Conservation (phyloP, 2,797 vertebrate species). For the Pelochelys cantorii region DNA sequence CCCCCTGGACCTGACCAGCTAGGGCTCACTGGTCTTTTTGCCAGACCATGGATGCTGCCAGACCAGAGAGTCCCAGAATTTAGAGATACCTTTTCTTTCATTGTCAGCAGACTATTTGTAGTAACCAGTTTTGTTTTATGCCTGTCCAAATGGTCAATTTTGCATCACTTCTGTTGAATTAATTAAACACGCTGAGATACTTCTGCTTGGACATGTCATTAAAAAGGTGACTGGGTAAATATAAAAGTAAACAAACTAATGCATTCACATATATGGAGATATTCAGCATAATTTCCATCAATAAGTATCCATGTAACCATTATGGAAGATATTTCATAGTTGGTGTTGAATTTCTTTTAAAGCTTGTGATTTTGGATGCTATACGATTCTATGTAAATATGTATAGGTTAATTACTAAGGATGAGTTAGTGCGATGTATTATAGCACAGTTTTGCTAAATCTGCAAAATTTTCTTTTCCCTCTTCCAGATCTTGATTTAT, state of each 20-base stretch:
- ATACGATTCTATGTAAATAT: background rate
- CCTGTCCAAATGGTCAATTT: background rate
- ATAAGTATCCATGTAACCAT: background rate
- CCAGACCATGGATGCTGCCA: no score
- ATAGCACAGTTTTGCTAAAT: background rate
- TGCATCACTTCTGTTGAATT: background rate
- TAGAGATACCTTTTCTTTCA: background rate
- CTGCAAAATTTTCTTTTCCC: background rate
- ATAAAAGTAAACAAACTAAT: background rate
- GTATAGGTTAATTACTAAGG: background rate
- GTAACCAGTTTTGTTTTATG: background rate
- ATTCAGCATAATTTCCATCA: background rate
- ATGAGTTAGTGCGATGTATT: background rate
- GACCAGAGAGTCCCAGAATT: no score
- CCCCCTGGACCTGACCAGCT: no score
- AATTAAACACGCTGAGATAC: background rate
- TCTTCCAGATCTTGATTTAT: background rate
- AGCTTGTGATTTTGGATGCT: background rate
- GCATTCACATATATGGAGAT: background rate
- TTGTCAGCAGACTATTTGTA: background rate
- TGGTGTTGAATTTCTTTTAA: background rate
- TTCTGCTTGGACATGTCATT: background rate
- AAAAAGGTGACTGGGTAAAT: background rate
- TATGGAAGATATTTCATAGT: background rate
- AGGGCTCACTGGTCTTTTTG: no score